Percentiles rank a stretch among this genome's conserved stretches.
These are phyloP conservation scores for Menura novaehollandiae DNA, from an alignment of 2,113 vertebrate genomes.

Conservation along the genomic window DNA sequence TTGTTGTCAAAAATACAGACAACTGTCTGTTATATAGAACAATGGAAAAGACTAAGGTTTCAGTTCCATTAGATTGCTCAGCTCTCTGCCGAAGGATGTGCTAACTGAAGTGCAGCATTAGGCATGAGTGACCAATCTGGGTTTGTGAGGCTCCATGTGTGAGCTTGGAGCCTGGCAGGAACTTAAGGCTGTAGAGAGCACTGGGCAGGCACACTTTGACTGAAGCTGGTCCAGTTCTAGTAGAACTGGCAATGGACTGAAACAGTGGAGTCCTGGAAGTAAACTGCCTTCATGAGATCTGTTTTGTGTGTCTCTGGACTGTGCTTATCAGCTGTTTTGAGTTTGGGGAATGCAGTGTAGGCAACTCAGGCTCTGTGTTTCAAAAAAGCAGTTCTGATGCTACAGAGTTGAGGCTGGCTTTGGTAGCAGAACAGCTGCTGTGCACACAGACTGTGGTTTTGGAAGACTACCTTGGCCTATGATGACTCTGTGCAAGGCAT, in stretches of 20 bases:
- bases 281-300: not conserved
- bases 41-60: not conserved
- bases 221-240: not conserved
- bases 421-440: not conserved
- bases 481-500: not conserved
- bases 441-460: not conserved
- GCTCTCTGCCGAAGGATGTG: not conserved
- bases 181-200: not conserved
- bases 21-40: not conserved
- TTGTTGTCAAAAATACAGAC: not conserved
- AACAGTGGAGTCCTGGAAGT: not conserved
- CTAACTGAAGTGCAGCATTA: not conserved
- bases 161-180: not conserved
- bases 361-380: not conserved
- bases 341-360: not conserved
- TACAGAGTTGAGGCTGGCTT: not conserved
- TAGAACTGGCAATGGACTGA: not conserved
- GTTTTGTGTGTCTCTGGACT: not conserved
- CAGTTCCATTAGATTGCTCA: not conserved
- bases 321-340: not conserved
- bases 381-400: not conserved
- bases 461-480: not conserved
- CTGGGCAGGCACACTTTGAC: not conserved
- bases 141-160: not conserved
- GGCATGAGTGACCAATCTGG: fast-evolving